Evolutionary conservation across 2,888 invertebrate genomes (phyloP), one percentile per base, ranked within the genome.

Genomic region (Tupiocoris notatus): DNA sequence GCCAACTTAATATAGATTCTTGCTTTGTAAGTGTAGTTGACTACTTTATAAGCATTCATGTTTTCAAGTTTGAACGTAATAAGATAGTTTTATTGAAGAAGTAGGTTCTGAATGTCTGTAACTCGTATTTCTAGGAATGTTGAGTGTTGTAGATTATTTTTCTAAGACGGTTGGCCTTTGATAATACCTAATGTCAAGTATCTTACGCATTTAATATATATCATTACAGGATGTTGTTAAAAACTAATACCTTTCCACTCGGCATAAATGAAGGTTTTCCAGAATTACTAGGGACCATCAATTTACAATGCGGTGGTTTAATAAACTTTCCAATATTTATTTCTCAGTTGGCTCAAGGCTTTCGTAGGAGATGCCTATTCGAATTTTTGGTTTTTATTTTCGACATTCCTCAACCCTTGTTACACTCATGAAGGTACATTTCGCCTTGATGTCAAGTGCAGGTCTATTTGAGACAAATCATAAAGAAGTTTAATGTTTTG

Each of bases 81-180:
- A 62, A 61, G 20, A 61, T 56, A 68, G 59, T 68, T 76, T 76
- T 59, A 20, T 64, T 63, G n/a, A 23, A 25, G 7, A 63, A 71
- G 65, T 64, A 71, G 70, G 75, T 75, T 77, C 23, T 65, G 75
- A 65, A 71, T 77, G 62, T 78, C 66, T 71, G 77, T 77, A 75
- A 74, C 65, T 68, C 65, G 77, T 79, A 79, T 78, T 79, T 78
- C 80, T 79, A 79, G 79, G 67, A 70, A 76, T 76, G 78, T 79
- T 78, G 76, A 77, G 79, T 80, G 80, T 80, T 76, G 79, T 80
- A 80, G 80, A 78, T 78, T 80, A 80, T 80, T 80, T 80, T 80
- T 80, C 79, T 79, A 79, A 78, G 76, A 78, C 78, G 76, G 79
- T 80, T 78, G 78, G 75, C 74, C 66, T 76, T 78, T 78, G 57